These are phyloP conservation scores for Andricus quercusramuli DNA, from an alignment of 2,888 invertebrate genomes.

Conservation along the genomic window DNA sequence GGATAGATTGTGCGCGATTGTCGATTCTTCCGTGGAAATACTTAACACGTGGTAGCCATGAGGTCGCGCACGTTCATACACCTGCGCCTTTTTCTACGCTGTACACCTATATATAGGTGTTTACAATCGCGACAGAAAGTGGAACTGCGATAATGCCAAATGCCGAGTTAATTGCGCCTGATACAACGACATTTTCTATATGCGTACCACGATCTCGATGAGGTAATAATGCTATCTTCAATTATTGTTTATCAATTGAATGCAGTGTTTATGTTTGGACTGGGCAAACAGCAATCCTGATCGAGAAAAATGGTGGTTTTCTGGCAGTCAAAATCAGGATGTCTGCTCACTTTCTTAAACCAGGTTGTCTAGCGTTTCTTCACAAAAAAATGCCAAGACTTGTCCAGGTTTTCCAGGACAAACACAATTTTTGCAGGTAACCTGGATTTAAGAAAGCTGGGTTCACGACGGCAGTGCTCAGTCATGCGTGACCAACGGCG, in stretches of 20 bases:
- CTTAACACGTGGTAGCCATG: not conserved
- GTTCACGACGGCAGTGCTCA: too few relatives aligned
- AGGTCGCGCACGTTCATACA: constrained; percentile 1
- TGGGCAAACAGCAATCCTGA: not conserved
- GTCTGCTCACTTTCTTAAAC: too few relatives aligned
- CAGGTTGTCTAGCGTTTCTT: too few relatives aligned
- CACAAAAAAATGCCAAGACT: too few relatives aligned
- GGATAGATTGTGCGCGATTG: not conserved
- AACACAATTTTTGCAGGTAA: too few relatives aligned
- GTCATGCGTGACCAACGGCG: too few relatives aligned
- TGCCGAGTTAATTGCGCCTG: constrained; percentile 26
- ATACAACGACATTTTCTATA: constrained; percentile 17
- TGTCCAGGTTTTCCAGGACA: too few relatives aligned
- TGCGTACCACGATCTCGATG: constrained; percentile 12
- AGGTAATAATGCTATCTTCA: constrained; percentile 22
- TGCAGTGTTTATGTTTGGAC: not conserved
- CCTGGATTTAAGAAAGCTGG: too few relatives aligned
- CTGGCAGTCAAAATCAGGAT: too few relatives aligned
- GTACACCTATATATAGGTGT: constrained; percentile 15
- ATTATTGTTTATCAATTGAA: not conserved
- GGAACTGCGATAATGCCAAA: constrained; percentile 36
- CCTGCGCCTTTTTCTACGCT: constrained; percentile 8
- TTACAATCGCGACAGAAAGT: constrained; percentile 32
- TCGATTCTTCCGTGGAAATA: not conserved
- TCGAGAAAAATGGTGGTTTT: not conserved